These are phyloP conservation scores for fruit fly (Drosophila melanogaster) DNA, from an alignment of 1,140 invertebrate species.

Conservation along the genomic window Release_6_plus_ISO1_MT NT_033777.3:16110501-16111000, in stretches of 20 bases:
- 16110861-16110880: conserved; percentile 74
- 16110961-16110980: conserved; percentile 76
- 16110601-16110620: conserved; percentile 78
- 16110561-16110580: conserved; percentile 65
- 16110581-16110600: conserved; percentile 68
- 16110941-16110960: conserved; percentile 70
- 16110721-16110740: conserved; percentile 62
- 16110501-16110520: conserved; percentile 70
- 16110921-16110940: conserved; percentile 25
- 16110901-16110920: conserved; percentile 26
- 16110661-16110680: not conserved
- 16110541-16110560: conserved; percentile 19
- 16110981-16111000: conserved; percentile 73
- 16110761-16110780: not conserved
- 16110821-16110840: conserved; percentile 15
- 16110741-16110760: conserved; percentile 1
- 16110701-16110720: conserved; percentile 76
- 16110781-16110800: not conserved
- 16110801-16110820: conserved; percentile 24
- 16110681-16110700: conserved; percentile 5
- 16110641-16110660: conserved; percentile 14
- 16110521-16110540: conserved; percentile 35
- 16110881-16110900: conserved; percentile 74
- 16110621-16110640: conserved; percentile 47
- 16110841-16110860: conserved; percentile 66